Base-by-base conservation (phyloP, 2,113 vertebrate species). In the Callocephalon fimbriatum region DNA sequence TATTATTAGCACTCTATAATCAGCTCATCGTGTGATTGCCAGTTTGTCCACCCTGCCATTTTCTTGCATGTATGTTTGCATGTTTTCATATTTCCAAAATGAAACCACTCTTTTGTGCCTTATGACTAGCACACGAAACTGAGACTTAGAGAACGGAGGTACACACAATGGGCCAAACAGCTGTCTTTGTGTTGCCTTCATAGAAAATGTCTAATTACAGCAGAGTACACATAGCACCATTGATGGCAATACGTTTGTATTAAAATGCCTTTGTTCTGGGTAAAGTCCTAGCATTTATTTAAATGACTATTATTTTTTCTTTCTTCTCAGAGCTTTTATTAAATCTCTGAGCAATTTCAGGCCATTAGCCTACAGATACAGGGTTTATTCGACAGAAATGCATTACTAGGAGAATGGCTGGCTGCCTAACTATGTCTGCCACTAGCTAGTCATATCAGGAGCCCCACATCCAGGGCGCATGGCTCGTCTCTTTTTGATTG, bases 261-360 rank as follows among this genome's bases (percentile, higher is more conserved):
- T 97, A 94, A 96, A 96, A 88, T 87, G 85, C 85, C 54, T 97
- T 97, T 98, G 90, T 97, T 96, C 92, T 78, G 61, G 10, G 45
- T 68, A 88, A 42, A 95, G 72, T 91, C 62, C 95, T 93, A 96
- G 96, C 92, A 95, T 97, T 98, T 97, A 89, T 96, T 91, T 90
- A 97, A 97, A 97, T 97, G 38, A 93, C 96, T 97, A 96, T 94
- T 97, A 96, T 97, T 96, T 97, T 95, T 82, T 23, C 54, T 93
- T 96, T 89, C 65, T 77, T 92, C 78, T 96, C 76, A 56, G 93
- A 97, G 97, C 92, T 94, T 97, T 97, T 94, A 93, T 95, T 93
- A 94, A 92, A 94, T 91, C 95, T 95, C 90, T 44, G 70, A 95
- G 82, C 85, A 96, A 96, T 97, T 96, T 96, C 62, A 88, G 96